These are phyloP conservation scores for Ciconia maguari DNA, from an alignment of 2,113 vertebrate species.

Conservation along the genomic window DNA sequence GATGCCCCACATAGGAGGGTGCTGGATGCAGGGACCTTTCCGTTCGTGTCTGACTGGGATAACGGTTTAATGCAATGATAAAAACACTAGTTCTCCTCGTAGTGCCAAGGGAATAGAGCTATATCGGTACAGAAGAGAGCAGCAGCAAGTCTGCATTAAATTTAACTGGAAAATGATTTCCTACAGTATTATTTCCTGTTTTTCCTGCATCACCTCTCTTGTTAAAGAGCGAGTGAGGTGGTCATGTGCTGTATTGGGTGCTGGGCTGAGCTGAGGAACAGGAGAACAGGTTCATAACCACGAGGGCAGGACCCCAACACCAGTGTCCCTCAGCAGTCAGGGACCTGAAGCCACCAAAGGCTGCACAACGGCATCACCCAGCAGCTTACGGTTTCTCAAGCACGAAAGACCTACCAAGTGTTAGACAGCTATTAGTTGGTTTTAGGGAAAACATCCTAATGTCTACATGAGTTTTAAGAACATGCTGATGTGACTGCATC, in stretches of 20 bases:
- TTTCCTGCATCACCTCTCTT: not conserved
- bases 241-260: not conserved
- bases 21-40: not conserved
- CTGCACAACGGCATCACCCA: not conserved
- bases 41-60: fast-evolving
- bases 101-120: fast-evolving
- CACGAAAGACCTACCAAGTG: no score
- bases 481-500: fast-evolving
- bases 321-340: not conserved
- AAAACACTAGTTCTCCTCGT: not conserved
- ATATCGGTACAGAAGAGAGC: fast-evolving
- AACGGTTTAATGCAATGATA: fast-evolving
- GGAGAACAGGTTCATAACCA: fast-evolving
- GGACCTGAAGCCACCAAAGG: not conserved
- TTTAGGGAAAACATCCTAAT: not conserved
- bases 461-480: not conserved
- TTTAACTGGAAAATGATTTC: fast-evolving
- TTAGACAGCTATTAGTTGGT: not conserved
- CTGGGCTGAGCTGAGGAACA: not conserved
- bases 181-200: not conserved
- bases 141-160: not conserved
- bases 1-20: fast-evolving
- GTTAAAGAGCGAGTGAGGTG: fast-evolving
- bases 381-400: not conserved
- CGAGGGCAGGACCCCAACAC: not conserved